These are phyloP conservation scores for Hoplodrina blanda DNA, from an alignment of 2,888 invertebrate genomes.

Conservation along the genomic window DNA sequence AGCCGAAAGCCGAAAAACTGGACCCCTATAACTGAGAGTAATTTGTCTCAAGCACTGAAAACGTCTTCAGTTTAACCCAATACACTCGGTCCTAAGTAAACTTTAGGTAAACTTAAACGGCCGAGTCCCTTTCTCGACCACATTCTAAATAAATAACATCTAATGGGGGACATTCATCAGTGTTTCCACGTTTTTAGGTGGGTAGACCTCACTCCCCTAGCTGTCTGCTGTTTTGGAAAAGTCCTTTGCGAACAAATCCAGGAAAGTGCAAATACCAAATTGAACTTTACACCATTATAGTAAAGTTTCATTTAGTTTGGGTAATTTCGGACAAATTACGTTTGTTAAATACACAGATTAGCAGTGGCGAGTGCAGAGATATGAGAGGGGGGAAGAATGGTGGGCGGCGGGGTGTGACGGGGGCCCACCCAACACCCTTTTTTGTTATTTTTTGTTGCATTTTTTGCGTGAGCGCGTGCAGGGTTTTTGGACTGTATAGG, in stretches of 20 bases:
- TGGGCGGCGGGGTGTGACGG: constrained; percentile 75
- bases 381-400: constrained; percentile 78
- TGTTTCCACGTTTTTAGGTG: constrained; percentile 90
- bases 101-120: constrained; percentile 88
- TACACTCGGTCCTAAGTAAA: constrained; percentile 89
- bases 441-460: constrained; percentile 86
- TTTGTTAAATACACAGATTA: constrained; percentile 86
- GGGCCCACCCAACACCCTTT: constrained; percentile 83
- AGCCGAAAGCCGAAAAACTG: constrained; percentile 86
- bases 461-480: constrained; percentile 85
- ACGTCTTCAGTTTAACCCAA: constrained; percentile 89
- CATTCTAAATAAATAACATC: constrained; percentile 91
- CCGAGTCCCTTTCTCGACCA: constrained; percentile 88
- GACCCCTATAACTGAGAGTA: constrained; percentile 85
- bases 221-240: constrained; percentile 85
- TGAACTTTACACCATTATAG: constrained; percentile 49
- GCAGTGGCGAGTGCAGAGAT: constrained; percentile 88
- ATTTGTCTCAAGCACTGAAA: constrained; percentile 85
- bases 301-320: constrained; percentile 67
- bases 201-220: constrained; percentile 84
- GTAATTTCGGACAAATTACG: constrained; percentile 77
- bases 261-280: constrained; percentile 50
- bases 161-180: constrained; percentile 91
- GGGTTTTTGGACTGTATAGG: constrained; percentile 77
- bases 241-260: constrained; percentile 75